phyloP scores from a whole-genome alignment of 1,140 invertebrate genomes.

The Nasonia longicornis region DNA sequence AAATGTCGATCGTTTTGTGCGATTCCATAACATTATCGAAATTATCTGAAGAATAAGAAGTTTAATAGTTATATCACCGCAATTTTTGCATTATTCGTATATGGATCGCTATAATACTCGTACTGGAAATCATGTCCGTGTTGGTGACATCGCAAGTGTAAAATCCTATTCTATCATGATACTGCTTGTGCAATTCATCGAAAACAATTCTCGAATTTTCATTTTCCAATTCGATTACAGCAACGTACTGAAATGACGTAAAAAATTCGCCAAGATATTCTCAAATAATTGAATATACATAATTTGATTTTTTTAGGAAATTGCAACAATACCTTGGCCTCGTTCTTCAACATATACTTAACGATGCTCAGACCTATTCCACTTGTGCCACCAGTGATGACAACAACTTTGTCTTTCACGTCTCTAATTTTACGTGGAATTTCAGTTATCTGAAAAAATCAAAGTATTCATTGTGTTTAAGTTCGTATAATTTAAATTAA shows the following conservation, averaged over 20 bases:
- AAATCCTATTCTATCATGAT: conserved; percentile 55
- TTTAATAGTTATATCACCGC: no score
- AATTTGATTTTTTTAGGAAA: background rate
- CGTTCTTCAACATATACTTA: background rate
- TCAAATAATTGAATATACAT: no score
- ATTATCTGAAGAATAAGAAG: conserved; percentile 49
- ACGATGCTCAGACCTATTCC: conserved; percentile 52
- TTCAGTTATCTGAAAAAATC: no score
- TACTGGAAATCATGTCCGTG: background rate
- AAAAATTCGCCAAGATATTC: no score
- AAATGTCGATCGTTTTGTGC: conserved; percentile 63
- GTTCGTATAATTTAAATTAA: no score
- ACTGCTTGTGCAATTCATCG: conserved; percentile 50
- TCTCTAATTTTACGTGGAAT: conserved; percentile 11
- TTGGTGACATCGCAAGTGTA: conserved; percentile 58
- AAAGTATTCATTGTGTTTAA: no score
- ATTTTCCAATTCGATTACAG: background rate
- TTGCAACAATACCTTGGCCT: background rate
- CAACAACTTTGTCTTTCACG: conserved; percentile 54
- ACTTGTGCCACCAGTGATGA: conserved; percentile 64
- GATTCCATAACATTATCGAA: conserved; percentile 57
- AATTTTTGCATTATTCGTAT: no score
- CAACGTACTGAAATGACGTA: background rate
- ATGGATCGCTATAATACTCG: no score
- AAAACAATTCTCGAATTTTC: background rate